A percentile compares a stretch with the other conserved stretches of the same genome.
Conservation (phyloP, 2,888 invertebrate species). For the Arrhopalites spinosus region DNA sequence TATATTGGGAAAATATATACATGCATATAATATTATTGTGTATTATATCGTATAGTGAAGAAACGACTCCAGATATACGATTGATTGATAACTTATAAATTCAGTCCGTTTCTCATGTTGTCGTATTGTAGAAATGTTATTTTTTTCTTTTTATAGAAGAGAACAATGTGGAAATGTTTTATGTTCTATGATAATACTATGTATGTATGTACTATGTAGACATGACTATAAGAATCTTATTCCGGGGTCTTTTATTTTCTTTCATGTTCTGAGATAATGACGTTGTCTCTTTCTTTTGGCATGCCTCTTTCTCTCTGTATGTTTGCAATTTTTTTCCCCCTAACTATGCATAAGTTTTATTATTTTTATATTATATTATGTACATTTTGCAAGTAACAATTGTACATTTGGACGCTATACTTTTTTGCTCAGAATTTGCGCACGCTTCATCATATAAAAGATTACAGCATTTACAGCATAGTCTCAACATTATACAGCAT, state of each 20-base stretch:
- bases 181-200: background rate
- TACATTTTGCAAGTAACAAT: no score
- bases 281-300: slow-evolving; percentile 9
- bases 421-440: background rate
- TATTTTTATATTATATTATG: background rate
- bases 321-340: background rate
- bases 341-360: background rate
- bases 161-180: background rate
- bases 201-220: background rate
- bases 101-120: background rate
- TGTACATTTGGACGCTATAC: no score
- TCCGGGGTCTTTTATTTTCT: background rate
- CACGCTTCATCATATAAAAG: background rate
- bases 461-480: background rate
- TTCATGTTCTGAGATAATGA: background rate
- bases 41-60: no score
- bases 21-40: no score
- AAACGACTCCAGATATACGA: no score
- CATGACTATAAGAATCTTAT: background rate
- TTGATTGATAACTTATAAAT: no score
- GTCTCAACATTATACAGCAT: background rate
- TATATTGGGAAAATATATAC: no score
- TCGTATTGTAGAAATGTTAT: no score
- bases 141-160: background rate
- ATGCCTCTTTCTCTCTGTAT: background rate